phyloP scores from a whole-genome alignment of 2,888 invertebrate species.

The Crematogaster levior region DNA sequence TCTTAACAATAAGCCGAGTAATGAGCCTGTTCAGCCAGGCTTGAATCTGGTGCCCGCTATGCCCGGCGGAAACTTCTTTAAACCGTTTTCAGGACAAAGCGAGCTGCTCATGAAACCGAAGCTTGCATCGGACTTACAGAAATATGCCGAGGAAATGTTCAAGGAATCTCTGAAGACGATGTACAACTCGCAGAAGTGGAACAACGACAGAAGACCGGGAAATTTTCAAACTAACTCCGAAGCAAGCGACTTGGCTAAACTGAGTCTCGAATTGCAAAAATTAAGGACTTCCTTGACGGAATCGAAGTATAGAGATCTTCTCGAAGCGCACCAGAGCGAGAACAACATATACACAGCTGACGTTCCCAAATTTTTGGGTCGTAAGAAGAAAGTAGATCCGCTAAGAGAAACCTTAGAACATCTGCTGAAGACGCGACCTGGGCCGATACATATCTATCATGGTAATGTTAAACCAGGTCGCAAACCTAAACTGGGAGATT shows the following conservation, averaged over 20 bases:
- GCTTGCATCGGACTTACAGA: conserved; percentile 79
- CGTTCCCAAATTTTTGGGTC: conserved; percentile 57
- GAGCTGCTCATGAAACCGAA: conserved; percentile 80
- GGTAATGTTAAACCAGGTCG: conserved; percentile 68
- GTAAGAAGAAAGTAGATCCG: conserved; percentile 73
- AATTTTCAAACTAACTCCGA: conserved; percentile 75
- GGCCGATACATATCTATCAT: conserved; percentile 68
- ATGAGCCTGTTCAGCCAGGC: conserved; percentile 76
- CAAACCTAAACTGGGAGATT: conserved; percentile 53
- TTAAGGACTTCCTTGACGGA: conserved; percentile 74
- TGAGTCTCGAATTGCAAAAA: conserved; percentile 79
- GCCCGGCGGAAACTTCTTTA: conserved; percentile 83
- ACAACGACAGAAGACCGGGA: conserved; percentile 77
- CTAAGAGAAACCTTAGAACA: conserved; percentile 78
- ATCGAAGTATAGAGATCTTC: conserved; percentile 71
- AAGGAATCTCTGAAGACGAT: conserved; percentile 84
- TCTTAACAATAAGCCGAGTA: conserved; percentile 77
- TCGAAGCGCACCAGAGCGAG: conserved; percentile 82
- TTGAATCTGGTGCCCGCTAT: conserved; percentile 81
- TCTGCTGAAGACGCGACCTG: conserved; percentile 77
- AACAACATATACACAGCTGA: conserved; percentile 76
- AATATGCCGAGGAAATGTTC: conserved; percentile 84
- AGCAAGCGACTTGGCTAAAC: conserved; percentile 76
- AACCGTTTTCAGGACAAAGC: conserved; percentile 74
- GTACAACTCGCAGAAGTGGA: conserved; percentile 84